A percentile compares a stretch with the other conserved stretches of the same genome.
phyloP scores from a whole-genome alignment of 2,113 vertebrate genomes.

The Mohoua ochrocephala region DNA sequence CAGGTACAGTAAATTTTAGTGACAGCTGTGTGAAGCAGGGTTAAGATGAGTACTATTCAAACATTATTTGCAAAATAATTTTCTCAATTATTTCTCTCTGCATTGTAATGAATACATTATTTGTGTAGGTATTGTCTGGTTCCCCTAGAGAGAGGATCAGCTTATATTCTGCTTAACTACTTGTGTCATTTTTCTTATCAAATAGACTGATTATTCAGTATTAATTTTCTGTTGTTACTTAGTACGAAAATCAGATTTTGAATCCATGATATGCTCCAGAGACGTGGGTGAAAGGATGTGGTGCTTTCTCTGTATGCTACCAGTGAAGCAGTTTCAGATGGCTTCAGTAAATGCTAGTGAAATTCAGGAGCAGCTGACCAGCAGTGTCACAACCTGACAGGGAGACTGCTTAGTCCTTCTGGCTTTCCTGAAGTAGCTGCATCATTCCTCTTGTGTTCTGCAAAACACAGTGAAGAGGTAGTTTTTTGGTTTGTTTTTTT shows the following conservation, averaged over 20 bases:
- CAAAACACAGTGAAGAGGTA: neutral
- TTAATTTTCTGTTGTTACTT: neutral
- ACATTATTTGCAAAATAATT: neutral
- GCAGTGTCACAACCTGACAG: fast-evolving
- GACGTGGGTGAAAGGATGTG: neutral
- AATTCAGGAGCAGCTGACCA: neutral
- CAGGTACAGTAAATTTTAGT: constrained; percentile 15
- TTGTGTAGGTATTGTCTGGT: neutral
- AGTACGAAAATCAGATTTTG: neutral
- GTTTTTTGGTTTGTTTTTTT: neutral
- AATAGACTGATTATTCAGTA: neutral
- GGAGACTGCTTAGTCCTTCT: neutral
- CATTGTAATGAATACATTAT: neutral
- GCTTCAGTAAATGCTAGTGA: neutral
- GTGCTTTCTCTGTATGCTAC: fast-evolving
- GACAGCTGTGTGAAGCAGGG: neutral
- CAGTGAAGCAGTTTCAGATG: neutral
- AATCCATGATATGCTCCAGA: neutral
- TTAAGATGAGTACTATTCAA: neutral
- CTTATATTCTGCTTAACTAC: neutral
- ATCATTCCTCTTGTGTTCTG: neutral
- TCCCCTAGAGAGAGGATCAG: neutral
- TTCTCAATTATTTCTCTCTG: neutral
- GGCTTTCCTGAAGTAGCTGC: neutral
- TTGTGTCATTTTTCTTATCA: neutral